A percentile compares a stretch with the other conserved stretches of the same genome.
Conservation (phyloP, 2,797 vertebrate genomes). For the Neosilurus mollespiculum region DNA sequence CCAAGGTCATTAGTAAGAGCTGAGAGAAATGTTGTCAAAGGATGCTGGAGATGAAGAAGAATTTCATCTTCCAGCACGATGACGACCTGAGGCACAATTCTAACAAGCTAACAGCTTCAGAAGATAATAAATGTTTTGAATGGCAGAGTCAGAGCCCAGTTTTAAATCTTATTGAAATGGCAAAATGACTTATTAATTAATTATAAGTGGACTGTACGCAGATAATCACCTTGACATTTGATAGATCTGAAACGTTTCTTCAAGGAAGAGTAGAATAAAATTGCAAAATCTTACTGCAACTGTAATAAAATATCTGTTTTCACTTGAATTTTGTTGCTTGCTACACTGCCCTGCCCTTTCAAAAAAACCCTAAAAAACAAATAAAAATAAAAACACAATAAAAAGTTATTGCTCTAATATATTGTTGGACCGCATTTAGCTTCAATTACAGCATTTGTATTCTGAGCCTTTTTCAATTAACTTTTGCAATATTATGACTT, state of each 20-base stretch:
- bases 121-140: background rate
- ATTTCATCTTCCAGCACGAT: background rate
- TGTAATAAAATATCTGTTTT: background rate
- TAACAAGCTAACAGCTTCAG: background rate
- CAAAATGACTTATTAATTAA: background rate
- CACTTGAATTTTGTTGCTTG: background rate
- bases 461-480: too few species aligned
- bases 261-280: background rate
- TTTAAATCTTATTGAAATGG: background rate
- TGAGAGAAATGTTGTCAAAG: too few species aligned
- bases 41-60: background rate
- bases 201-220: background rate
- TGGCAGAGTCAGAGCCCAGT: too few species aligned
- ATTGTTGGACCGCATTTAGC: too few species aligned
- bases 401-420: too few species aligned
- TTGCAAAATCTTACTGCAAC: background rate
- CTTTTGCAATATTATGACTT: too few species aligned
- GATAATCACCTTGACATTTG: background rate
- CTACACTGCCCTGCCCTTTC: background rate
- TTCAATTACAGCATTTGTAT: too few species aligned
- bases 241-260: background rate
- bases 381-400: too few species aligned
- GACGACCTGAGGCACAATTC: background rate
- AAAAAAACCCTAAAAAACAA: too few species aligned
- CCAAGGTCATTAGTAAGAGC: too few species aligned